Base-by-base conservation (phyloP, 2,113 vertebrate genomes). In the Falcunculus frontatus region DNA sequence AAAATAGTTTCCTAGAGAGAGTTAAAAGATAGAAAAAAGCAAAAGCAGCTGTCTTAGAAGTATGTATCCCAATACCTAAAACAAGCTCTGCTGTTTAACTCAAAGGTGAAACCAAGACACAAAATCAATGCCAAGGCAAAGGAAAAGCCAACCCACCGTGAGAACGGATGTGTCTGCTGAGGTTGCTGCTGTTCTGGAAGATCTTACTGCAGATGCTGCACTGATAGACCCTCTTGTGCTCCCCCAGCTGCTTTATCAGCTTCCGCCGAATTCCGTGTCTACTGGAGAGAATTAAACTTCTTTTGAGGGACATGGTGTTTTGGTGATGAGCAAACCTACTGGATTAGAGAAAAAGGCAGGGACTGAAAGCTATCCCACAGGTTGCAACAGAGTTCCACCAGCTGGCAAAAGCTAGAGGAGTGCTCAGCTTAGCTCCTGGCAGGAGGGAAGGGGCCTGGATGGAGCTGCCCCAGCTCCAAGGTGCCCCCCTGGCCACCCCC, bases 101-200 rank as follows among this genome's bases (percentile, higher is more conserved):
- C 30, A 27, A 65, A 72, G 21, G 14, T 44, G 42, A 37, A 90
- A 77, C 12, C 39, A 49, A 70, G 53, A 78, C 56, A 84, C 5
- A 91, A 16, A 88, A 75, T 41, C 57, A 69, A 74, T 29, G 53
- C 0, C 6, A 42, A 81, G 69, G 29, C 1, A 7, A 72, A 46
- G 25, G 18, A 81, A 75, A 93, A 67, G 52, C 67, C 78, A 92
- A 95, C 97, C 92, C 97, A 99, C 99, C 99, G 0, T 99, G 99
- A 8, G 99, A 99, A 39, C 99, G 98, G 96, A 99, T 98, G 95
- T 99, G 99, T 56, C 99, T 96, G 98, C 99, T 99, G 90, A 99
- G 98, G 97, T 99, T 99, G 98, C 99, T 99, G 99, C 99, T 99
- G 98, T 99, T 99, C 98, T 99, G 99, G 98, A 99, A 99, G 97